phyloP scores from a whole-genome alignment of 2,797 vertebrate species.

The Hoplostethus atlanticus region DNA sequence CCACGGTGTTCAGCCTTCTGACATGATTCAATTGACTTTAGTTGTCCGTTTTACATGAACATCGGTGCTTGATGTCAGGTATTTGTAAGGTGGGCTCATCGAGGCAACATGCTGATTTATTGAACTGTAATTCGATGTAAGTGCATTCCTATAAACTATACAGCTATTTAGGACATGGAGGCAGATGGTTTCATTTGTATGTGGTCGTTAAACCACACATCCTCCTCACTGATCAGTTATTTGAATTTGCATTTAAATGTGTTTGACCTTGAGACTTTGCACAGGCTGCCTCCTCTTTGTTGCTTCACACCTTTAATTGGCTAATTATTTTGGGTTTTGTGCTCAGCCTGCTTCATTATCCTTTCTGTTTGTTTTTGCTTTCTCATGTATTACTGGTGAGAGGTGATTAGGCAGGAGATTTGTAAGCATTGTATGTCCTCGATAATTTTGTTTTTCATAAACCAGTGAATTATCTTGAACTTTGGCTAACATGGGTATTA shows the following conservation, averaged over 20 bases:
- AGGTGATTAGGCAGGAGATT: constrained; percentile 80
- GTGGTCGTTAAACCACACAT: constrained; percentile 76
- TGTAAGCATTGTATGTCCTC: constrained; percentile 71
- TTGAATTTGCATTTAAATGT: constrained; percentile 86
- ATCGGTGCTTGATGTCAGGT: constrained; percentile 45
- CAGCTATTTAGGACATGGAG: constrained; percentile 43
- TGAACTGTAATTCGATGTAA: constrained; percentile 42
- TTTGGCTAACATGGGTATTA: constrained; percentile 15
- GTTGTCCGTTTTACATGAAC: constrained; percentile 33
- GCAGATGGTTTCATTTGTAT: constrained; percentile 83
- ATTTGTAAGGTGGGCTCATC: constrained; percentile 59
- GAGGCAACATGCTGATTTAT: constrained; percentile 60
- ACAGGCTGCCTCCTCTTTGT: constrained; percentile 76
- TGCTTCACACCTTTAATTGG: constrained; percentile 86
- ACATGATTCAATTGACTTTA: constrained; percentile 34
- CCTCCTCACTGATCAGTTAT: constrained; percentile 74
- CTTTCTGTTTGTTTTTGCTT: constrained; percentile 67
- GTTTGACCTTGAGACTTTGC: constrained; percentile 83
- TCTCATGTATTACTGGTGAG: constrained; percentile 66
- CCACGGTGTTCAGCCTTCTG: constrained; percentile 2
- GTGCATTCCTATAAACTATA: constrained; percentile 50
- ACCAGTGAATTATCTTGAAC: constrained; percentile 33
- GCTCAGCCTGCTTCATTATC: constrained; percentile 75
- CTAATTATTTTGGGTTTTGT: constrained; percentile 85
- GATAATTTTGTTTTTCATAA: constrained; percentile 59